These are phyloP conservation scores for Neodon shergylaensis DNA, from an alignment of 2,113 vertebrate species.

Conservation along the genomic window DNA sequence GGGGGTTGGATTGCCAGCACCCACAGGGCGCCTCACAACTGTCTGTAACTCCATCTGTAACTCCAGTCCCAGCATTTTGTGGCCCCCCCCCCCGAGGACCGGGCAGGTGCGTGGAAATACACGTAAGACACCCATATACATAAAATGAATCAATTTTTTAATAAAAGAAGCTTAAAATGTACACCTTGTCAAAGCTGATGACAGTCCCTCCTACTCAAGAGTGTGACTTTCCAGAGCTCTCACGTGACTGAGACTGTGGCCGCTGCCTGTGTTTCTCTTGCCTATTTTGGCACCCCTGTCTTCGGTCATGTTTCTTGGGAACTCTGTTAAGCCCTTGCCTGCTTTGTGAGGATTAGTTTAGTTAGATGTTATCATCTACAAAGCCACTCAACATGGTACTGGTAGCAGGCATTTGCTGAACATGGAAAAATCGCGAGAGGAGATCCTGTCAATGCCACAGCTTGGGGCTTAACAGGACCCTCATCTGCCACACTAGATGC, in stretches of 20 bases:
- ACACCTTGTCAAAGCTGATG: not conserved
- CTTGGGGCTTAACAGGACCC: not conserved
- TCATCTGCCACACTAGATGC: not conserved
- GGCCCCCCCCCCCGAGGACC: not conserved
- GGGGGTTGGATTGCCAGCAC: not conserved
- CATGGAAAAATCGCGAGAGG: not conserved
- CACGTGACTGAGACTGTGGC: not conserved
- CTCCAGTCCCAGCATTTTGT: not conserved
- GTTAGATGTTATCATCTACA: not conserved
- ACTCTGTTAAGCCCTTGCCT: not conserved
- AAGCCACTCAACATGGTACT: not conserved
- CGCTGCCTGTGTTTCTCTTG: not conserved
- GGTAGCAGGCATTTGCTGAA: not conserved
- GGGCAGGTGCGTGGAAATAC: not conserved
- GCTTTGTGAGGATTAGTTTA: constrained; percentile 42
- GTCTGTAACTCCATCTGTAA: not conserved
- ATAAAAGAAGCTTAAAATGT: not conserved
- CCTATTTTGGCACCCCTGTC: not conserved
- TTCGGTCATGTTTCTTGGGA: not conserved
- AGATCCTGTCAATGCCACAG: not conserved
- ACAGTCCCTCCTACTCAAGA: not conserved
- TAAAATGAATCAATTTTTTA: not conserved
- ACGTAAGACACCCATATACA: not conserved
- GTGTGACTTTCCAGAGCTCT: not conserved
- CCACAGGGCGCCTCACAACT: not conserved